Evolutionary conservation across 2,113 vertebrate genomes (phyloP).

Genomic region (Thunnus maccoyii): DNA sequence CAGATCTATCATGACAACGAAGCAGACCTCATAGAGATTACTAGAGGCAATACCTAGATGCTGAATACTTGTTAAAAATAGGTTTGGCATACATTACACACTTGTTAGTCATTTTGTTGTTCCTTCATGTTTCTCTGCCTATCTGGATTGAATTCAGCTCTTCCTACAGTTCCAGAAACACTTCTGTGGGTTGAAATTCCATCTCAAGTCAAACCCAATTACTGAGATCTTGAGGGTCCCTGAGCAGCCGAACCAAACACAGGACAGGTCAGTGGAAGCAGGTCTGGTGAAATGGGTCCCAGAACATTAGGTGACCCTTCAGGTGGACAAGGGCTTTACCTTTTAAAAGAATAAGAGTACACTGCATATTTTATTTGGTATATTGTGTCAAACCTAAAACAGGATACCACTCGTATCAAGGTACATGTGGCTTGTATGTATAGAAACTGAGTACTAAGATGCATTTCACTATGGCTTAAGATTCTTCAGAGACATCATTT

Average conservation of each 20-base stretch:
- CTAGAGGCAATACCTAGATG: constrained; percentile 34
- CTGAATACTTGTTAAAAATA: constrained; percentile 41
- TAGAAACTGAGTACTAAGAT: not conserved
- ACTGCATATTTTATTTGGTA: not conserved
- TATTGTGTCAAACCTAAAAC: constrained; percentile 13
- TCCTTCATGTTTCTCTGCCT: not conserved
- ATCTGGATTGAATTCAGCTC: constrained; percentile 12
- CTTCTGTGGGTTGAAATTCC: constrained; percentile 54
- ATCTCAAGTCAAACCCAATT: constrained; percentile 3
- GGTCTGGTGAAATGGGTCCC: constrained; percentile 2
- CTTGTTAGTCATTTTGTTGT: not conserved
- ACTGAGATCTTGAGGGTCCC: constrained; percentile 37
- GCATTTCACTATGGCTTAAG: not conserved
- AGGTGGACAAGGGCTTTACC: constrained; percentile 1
- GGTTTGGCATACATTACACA: constrained; percentile 25
- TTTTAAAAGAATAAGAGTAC: not conserved
- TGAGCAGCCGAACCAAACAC: constrained; percentile 40
- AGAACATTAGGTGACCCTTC: constrained; percentile 26
- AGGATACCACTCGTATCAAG: not conserved
- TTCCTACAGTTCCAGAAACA: constrained; percentile 47
- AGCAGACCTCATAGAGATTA: constrained; percentile 25
- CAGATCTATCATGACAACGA: constrained; percentile 51
- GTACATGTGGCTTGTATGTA: not conserved
- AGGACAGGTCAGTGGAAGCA: constrained; percentile 42
- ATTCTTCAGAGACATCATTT: constrained; percentile 16